phyloP scores from a whole-genome alignment of 2,797 vertebrate genomes.

The Lagodon rhomboides region DNA sequence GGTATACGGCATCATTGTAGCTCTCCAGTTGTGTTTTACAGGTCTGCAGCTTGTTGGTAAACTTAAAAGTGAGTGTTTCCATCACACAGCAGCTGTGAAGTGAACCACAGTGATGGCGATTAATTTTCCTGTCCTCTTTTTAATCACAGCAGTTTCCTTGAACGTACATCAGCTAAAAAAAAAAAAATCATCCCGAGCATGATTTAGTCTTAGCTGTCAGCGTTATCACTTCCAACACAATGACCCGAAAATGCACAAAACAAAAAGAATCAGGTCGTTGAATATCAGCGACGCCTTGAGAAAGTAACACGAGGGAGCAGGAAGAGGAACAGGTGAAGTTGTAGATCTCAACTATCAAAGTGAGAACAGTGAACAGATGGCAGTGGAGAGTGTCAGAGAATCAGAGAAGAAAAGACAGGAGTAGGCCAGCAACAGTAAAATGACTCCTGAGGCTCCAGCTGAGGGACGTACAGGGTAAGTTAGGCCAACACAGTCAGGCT shows the following conservation, averaged over 20 bases:
- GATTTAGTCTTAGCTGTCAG: background rate
- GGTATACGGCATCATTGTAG: background rate
- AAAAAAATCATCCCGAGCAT: background rate
- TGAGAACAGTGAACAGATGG: background rate
- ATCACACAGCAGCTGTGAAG: background rate
- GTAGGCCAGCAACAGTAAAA: background rate
- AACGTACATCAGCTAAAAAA: background rate
- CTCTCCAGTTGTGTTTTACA: background rate
- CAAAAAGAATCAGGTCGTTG: background rate
- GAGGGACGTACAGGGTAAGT: constrained; percentile 1
- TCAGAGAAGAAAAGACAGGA: background rate
- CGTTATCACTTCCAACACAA: background rate
- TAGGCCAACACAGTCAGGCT: too few relatives aligned
- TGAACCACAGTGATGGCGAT: background rate
- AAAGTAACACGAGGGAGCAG: background rate
- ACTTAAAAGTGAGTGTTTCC: background rate
- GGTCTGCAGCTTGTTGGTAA: background rate
- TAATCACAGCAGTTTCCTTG: background rate
- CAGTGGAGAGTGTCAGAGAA: background rate
- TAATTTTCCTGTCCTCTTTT: background rate
- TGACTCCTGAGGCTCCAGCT: background rate
- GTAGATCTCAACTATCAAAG: background rate
- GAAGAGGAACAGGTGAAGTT: background rate
- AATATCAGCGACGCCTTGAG: background rate
- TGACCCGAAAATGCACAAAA: background rate